phyloP scores from a whole-genome alignment of 2,113 vertebrate species.

The Labeo catla region DNA sequence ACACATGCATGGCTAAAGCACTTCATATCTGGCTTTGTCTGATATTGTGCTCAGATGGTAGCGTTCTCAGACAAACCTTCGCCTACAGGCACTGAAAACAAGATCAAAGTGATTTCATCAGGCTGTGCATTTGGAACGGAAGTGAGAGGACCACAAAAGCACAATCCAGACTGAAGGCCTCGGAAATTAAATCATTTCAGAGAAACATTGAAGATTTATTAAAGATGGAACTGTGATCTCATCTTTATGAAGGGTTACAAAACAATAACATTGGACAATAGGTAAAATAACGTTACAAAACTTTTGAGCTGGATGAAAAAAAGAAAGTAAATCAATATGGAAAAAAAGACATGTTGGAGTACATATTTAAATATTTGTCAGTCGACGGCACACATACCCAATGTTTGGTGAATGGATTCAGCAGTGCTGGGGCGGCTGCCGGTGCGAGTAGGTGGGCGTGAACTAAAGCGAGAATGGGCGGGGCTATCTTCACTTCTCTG shows the following conservation, averaged over 20 bases:
- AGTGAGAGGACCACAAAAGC: not conserved
- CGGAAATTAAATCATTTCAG: conserved; percentile 47
- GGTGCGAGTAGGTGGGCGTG: conserved; percentile 64
- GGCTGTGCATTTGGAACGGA: conserved; percentile 32
- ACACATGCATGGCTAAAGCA: not conserved
- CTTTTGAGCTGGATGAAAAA: not conserved
- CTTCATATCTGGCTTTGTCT: not conserved
- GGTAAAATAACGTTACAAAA: not conserved
- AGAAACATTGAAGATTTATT: not conserved
- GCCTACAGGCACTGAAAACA: conserved; percentile 21
- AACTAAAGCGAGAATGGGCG: conserved; percentile 57
- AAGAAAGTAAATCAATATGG: not conserved
- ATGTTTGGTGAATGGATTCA: conserved; percentile 69
- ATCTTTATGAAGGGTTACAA: not conserved
- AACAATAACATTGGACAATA: not conserved
- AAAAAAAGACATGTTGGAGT: not conserved
- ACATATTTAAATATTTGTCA: not conserved
- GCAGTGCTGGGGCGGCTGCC: conserved; percentile 72
- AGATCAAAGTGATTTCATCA: conserved; percentile 38
- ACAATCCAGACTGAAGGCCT: not conserved
- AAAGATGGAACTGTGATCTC: not conserved
- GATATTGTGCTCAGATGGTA: not conserved
- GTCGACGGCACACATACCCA: conserved; percentile 70
- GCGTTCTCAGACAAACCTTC: not conserved
- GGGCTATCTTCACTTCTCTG: conserved; percentile 60